phyloP scores from a whole-genome alignment of 2,888 invertebrate genomes.

The Eurois occulta region DNA sequence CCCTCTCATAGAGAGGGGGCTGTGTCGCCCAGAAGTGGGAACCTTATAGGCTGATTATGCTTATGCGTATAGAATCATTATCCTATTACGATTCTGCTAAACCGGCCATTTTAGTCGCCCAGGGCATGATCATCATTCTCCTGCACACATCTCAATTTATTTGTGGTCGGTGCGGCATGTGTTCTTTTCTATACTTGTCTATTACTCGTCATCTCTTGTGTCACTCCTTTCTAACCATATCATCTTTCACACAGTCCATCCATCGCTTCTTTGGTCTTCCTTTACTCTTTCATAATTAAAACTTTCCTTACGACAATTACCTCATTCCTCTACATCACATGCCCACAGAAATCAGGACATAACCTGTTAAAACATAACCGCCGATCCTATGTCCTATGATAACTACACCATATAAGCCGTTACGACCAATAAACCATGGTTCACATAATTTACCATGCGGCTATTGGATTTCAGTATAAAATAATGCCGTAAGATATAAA shows the following conservation, averaged over 20 bases:
- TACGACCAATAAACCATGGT: slow-evolving; percentile 48
- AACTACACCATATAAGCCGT: slow-evolving; percentile 33
- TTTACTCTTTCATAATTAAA: not conserved
- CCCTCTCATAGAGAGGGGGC: too few relatives aligned
- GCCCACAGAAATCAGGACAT: not conserved
- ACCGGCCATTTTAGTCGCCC: too few relatives aligned
- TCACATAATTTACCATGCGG: slow-evolving; percentile 30
- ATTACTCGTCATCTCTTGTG: not conserved
- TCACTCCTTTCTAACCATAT: not conserved
- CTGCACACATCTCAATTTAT: not conserved
- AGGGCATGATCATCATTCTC: not conserved
- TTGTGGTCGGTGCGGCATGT: not conserved
- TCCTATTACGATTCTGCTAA: too few relatives aligned
- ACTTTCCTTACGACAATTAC: not conserved
- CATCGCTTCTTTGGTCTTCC: not conserved
- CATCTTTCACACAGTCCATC: too few relatives aligned
- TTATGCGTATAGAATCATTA: too few relatives aligned
- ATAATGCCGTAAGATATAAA: slow-evolving; percentile 57
- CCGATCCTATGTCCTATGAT: slow-evolving; percentile 10
- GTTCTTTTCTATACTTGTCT: not conserved
- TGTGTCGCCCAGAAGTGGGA: too few relatives aligned
- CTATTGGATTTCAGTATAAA: slow-evolving; percentile 46
- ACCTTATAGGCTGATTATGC: too few relatives aligned
- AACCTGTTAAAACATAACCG: slow-evolving; percentile 1
- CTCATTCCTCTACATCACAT: not conserved